Conservation (phyloP, 2,888 invertebrate genomes). For the Mongoloraphidia duomilia region DNA sequence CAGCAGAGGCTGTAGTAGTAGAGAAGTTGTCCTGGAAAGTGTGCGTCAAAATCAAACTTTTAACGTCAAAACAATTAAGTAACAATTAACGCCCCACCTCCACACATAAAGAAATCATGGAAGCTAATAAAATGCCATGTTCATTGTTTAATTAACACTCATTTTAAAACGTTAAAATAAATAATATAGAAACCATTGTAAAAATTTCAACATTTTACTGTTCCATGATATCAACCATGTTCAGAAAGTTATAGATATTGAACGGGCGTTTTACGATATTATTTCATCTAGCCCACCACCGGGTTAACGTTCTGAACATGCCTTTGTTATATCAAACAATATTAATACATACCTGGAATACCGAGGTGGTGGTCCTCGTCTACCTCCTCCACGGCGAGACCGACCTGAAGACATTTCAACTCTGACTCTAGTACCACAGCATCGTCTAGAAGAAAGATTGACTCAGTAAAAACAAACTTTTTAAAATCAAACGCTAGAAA, state of each 20-base stretch:
- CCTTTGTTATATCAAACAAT: neutral
- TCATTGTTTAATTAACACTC: too few species aligned
- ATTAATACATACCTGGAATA: constrained; percentile 25
- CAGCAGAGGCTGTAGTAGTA: too few species aligned
- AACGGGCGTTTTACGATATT: too few species aligned
- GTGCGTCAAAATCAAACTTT: constrained; percentile 22
- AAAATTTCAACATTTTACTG: too few species aligned
- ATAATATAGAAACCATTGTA: too few species aligned
- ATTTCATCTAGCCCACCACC: too few species aligned
- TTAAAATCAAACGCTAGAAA: constrained; percentile 32
- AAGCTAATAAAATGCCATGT: too few species aligned
- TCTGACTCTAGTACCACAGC: constrained; percentile 78
- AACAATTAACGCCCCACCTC: neutral
- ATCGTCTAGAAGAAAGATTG: constrained; percentile 44
- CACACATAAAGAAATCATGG: neutral
- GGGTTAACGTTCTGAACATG: too few species aligned
- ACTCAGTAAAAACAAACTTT: constrained; percentile 23
- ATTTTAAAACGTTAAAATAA: too few species aligned
- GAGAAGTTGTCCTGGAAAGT: constrained; percentile 22
- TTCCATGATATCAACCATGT: too few species aligned
- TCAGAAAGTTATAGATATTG: too few species aligned
- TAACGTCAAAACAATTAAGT: neutral
- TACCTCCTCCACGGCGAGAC: constrained; percentile 51
- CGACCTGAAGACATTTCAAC: constrained; percentile 89
- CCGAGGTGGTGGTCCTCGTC: constrained; percentile 25